Conservation (phyloP, 2,888 invertebrate genomes). For the Dimorphilus gyrociliatus region DNA sequence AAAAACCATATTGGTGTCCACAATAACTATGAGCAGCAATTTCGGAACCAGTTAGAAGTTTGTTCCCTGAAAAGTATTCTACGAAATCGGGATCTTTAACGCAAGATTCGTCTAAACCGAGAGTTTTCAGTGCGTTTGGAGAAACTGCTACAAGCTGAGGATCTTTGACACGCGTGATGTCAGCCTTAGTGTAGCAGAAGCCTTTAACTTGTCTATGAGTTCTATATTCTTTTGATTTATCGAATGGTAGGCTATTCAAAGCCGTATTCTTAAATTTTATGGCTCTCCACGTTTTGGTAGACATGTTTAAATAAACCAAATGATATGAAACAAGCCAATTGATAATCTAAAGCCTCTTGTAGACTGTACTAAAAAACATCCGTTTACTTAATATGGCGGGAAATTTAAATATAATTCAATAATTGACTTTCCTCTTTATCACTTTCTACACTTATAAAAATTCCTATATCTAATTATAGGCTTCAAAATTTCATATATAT, state of each 20-base stretch:
- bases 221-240: not conserved
- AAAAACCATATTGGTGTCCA: constrained; percentile 48
- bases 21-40: constrained; percentile 42
- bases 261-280: not conserved
- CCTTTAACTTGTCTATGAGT: constrained; percentile 2
- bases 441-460: no score
- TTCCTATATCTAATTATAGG: no score
- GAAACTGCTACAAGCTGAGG: constrained; percentile 43
- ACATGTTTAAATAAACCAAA: no score
- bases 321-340: no score
- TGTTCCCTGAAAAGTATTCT: constrained; percentile 44
- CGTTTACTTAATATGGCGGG: no score
- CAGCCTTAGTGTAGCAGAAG: constrained; percentile 45
- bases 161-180: constrained; percentile 26
- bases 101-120: constrained; percentile 36
- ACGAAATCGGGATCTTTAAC: constrained; percentile 33
- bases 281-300: not conserved
- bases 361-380: no score
- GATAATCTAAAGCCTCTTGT: no score
- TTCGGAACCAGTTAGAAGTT: constrained; percentile 42
- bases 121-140: constrained; percentile 30
- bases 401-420: no score
- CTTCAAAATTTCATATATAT: no score
- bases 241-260: not conserved
- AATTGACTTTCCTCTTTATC: no score